Percentiles rank a stretch among this genome's conserved stretches.
phyloP scores from a whole-genome alignment of 2,888 invertebrate genomes.

The Hypselothyrea guttata region DNA sequence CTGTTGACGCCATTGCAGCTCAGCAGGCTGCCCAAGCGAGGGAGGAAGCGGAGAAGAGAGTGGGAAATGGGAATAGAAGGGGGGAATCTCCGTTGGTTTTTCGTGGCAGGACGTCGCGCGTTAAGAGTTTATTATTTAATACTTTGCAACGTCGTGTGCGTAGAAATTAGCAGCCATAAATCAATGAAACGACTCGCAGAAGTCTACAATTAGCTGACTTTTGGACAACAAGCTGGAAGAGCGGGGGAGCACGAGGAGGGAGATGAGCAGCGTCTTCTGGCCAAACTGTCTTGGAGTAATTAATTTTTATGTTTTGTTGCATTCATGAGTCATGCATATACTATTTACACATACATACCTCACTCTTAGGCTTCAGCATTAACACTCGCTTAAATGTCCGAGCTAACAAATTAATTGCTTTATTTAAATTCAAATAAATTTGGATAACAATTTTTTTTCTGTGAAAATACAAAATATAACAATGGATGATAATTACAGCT shows the following conservation, averaged over 20 bases:
- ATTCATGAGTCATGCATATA: conserved; percentile 28
- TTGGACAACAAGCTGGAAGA: conserved; percentile 8
- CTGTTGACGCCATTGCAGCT: conserved; percentile 49
- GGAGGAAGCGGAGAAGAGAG: not conserved
- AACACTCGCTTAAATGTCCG: not conserved
- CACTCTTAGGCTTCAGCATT: no score
- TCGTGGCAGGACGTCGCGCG: conserved; percentile 51
- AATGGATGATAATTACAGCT: no score
- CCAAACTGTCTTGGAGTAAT: conserved; percentile 51
- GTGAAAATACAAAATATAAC: no score
- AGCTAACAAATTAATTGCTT: no score
- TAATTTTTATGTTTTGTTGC: conserved; percentile 59
- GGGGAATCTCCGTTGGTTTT: conserved; percentile 45
- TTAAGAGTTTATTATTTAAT: conserved; percentile 72
- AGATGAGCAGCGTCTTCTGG: conserved; percentile 46
- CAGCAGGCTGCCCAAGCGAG: conserved; percentile 34
- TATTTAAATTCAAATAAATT: no score
- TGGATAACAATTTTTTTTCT: no score
- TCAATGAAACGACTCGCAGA: conserved; percentile 72
- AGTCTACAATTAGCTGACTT: conserved; percentile 68
- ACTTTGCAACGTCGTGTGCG: conserved; percentile 69
- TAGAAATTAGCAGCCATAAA: conserved; percentile 73
- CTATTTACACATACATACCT: conserved; percentile 2
- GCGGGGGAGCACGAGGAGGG: conserved; percentile 3
- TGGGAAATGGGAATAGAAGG: no score